Evolutionary conservation across 2,888 invertebrate species (phyloP).

Genomic region (Idaea straminata): DNA sequence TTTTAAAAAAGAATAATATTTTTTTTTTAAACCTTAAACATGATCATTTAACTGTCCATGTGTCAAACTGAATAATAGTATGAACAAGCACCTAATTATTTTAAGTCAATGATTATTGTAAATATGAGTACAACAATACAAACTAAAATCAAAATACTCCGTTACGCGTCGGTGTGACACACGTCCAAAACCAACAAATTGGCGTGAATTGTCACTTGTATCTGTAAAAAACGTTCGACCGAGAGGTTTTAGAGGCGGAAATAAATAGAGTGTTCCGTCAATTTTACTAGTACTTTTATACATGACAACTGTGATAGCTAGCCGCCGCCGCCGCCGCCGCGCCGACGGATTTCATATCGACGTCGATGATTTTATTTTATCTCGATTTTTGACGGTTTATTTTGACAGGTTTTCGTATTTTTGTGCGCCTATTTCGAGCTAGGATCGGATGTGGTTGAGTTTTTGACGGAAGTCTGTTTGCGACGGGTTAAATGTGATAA

Average conservation of each 20-base stretch:
- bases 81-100: too few relatives aligned
- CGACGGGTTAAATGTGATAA: too few relatives aligned
- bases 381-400: constrained; percentile 8
- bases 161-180: constrained; percentile 39
- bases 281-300: constrained; percentile 44
- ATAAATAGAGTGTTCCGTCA: constrained; percentile 50
- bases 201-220: constrained; percentile 59
- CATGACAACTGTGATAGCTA: constrained; percentile 41
- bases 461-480: neutral
- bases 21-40: too few relatives aligned
- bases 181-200: constrained; percentile 37
- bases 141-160: neutral
- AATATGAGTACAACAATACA: neutral
- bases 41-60: too few relatives aligned
- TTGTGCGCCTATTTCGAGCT: neutral
- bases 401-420: neutral
- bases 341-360: constrained; percentile 20
- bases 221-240: constrained; percentile 38
- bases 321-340: constrained; percentile 8
- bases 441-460: too few relatives aligned
- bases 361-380: constrained; percentile 20
- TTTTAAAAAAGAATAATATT: too few relatives aligned
- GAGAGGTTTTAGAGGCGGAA: constrained; percentile 42
- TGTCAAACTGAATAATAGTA: too few relatives aligned
- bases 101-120: too few relatives aligned